Evolutionary conservation across 2,888 invertebrate species (phyloP).

Genomic region (Trachelus troglodyta): DNA sequence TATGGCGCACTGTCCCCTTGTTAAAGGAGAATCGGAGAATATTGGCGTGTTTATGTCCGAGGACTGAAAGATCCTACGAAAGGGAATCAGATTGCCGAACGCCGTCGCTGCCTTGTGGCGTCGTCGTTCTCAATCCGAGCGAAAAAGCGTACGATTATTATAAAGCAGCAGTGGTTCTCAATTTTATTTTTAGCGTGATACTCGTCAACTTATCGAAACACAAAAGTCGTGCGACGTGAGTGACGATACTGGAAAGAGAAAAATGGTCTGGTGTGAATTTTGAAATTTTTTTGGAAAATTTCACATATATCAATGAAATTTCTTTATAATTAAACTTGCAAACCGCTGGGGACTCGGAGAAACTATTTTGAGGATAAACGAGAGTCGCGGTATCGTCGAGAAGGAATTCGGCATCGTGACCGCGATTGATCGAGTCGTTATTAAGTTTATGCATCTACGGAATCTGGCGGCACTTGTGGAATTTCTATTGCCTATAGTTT

Average conservation of each 20-base stretch:
- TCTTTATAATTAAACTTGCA: not conserved
- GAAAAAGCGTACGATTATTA: too few relatives aligned
- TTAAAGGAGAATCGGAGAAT: constrained; percentile 49
- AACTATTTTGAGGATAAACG: too few relatives aligned
- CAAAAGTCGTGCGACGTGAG: not conserved
- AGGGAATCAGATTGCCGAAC: not conserved
- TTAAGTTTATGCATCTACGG: not conserved
- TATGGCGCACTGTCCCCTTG: constrained; percentile 41
- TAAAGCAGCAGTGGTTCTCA: too few relatives aligned
- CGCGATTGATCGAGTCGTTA: not conserved
- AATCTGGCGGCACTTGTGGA: not conserved
- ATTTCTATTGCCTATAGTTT: not conserved
- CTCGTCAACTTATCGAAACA: not conserved
- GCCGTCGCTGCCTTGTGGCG: not conserved
- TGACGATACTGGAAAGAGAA: not conserved
- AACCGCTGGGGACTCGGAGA: too few relatives aligned
- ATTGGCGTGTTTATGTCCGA: constrained; percentile 43
- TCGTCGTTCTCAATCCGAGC: not conserved
- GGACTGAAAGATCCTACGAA: not conserved
- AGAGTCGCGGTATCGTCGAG: too few relatives aligned
- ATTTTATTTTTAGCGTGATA: too few relatives aligned
- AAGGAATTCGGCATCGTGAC: not conserved
- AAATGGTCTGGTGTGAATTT: not conserved
- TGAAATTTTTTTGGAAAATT: not conserved
- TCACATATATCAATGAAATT: not conserved